Base-by-base conservation (phyloP, 2,113 vertebrate genomes). In the Sisor rabdophorus region DNA sequence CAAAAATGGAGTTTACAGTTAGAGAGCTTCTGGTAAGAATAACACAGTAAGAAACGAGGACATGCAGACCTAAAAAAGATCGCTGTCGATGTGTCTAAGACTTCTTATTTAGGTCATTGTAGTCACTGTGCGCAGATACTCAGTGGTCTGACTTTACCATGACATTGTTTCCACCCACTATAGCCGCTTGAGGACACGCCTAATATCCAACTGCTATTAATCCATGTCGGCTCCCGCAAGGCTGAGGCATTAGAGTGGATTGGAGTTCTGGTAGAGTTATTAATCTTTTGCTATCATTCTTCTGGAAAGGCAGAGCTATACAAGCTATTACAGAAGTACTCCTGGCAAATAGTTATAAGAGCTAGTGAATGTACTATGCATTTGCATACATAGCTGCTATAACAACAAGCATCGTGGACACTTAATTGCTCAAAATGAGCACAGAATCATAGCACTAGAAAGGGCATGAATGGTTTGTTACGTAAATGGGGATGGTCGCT, bases 191-290 rank as follows among this genome's bases (percentile, higher is more conserved):
- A 68, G 75, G 75, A 70, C 22, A 11, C 72, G 55, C 52, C 78
- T 78, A 80, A 80, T 81, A 82, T 81, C 73, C 76, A 56, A 52
- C 52, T 24, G 59, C 79, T 82, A 80, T 85, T 89, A 87, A 92
- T 91, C 85, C 86, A 82, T 90, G 88, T 83, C 85, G 80, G 73
- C 58, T 72, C 90, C 86, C 87, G 84, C 77, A 87, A 84, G 86
- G 86, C 79, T 82, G 75, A 70, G 81, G 79, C 89, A 88, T 89
- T 81, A 89, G 89, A 90, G 89, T 89, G 83, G 85, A 89, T 88
- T 87, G 85, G 81, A 84, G 85, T 86, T 84, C 81, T 76, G 79
- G 73, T 79, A 77, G 54, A 83, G 78, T 81, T 70, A 52, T 86
- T 85, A 78, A 80, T 80, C 71, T 56, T 83, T 53, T 44, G 70